Evolutionary conservation across 2,888 invertebrate genomes (phyloP).

Genomic region (Luperina testacea): DNA sequence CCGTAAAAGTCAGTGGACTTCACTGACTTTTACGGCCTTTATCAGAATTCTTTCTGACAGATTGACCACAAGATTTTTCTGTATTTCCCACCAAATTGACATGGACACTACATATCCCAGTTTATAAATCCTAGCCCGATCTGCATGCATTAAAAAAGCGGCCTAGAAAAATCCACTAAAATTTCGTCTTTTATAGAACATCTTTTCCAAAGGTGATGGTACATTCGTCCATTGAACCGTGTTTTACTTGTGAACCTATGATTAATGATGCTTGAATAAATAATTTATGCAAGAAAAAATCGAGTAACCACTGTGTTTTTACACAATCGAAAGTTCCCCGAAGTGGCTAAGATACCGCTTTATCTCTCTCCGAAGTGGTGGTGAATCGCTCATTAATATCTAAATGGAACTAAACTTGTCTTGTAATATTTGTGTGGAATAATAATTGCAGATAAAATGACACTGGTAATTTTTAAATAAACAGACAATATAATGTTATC

Average conservation of each 20-base stretch:
- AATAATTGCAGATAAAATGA: slow-evolving; percentile 40
- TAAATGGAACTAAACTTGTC: not conserved
- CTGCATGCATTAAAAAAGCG: too few relatives aligned
- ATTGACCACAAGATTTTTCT: not conserved
- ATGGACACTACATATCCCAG: not conserved
- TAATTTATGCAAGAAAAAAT: not conserved
- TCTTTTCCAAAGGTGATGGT: not conserved
- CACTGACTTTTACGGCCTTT: not conserved
- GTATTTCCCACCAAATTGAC: not conserved
- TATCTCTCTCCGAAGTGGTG: slow-evolving; percentile 5
- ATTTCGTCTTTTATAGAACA: not conserved
- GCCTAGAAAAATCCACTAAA: not conserved
- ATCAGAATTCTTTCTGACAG: not conserved
- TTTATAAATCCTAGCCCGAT: not conserved
- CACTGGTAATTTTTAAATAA: slow-evolving; percentile 55
- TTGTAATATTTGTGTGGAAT: slow-evolving; percentile 13
- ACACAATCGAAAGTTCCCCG: not conserved
- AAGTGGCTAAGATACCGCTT: slow-evolving; percentile 1
- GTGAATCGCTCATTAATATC: slow-evolving; percentile 17
- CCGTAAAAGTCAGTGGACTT: too few relatives aligned
- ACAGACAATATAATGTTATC: slow-evolving; percentile 61
- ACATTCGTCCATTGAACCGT: not conserved
- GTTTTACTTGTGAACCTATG: not conserved
- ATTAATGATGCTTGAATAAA: not conserved
- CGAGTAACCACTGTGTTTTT: not conserved